phyloP scores from a whole-genome alignment of 2,113 vertebrate genomes.

The Abramis brama region DNA sequence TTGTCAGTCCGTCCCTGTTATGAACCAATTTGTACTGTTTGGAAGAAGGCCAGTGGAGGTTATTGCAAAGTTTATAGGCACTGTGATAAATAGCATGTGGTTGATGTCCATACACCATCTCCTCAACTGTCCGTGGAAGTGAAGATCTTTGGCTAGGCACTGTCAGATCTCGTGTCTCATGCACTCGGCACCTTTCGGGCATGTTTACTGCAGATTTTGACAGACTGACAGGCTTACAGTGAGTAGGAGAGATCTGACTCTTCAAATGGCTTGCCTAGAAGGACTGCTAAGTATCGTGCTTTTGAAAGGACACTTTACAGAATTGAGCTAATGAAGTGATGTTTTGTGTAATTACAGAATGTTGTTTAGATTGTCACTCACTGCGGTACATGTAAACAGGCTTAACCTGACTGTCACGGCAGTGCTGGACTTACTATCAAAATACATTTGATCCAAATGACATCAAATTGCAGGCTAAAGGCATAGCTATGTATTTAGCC shows the following conservation, averaged over 20 bases:
- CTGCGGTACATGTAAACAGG: slow-evolving; percentile 19
- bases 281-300: slow-evolving; percentile 17
- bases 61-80: slow-evolving; percentile 18
- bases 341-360: slow-evolving; percentile 36
- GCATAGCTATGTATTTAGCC: background rate
- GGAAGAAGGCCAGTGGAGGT: slow-evolving; percentile 11
- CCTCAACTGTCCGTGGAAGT: slow-evolving; percentile 3
- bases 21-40: background rate
- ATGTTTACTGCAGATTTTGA: slow-evolving; percentile 33
- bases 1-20: too few species aligned
- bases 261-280: slow-evolving; percentile 39
- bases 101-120: slow-evolving; percentile 33
- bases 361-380: slow-evolving; percentile 44
- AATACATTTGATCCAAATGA: slow-evolving; percentile 19
- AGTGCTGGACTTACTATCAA: slow-evolving; percentile 4
- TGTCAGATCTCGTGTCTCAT: slow-evolving; percentile 41
- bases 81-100: slow-evolving; percentile 44
- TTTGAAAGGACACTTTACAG: slow-evolving; percentile 23
- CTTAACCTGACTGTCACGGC: slow-evolving; percentile 16
- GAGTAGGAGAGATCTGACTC: slow-evolving; percentile 28
- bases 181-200: slow-evolving; percentile 45
- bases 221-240: slow-evolving; percentile 49
- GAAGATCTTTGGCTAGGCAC: slow-evolving; percentile 27
- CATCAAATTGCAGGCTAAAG: background rate
- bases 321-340: slow-evolving; percentile 51